A percentile compares a stretch with the other conserved stretches of the same genome.
Evolutionary conservation across 2,888 invertebrate genomes (phyloP).

Genomic region (Dicyrtoma fusca): DNA sequence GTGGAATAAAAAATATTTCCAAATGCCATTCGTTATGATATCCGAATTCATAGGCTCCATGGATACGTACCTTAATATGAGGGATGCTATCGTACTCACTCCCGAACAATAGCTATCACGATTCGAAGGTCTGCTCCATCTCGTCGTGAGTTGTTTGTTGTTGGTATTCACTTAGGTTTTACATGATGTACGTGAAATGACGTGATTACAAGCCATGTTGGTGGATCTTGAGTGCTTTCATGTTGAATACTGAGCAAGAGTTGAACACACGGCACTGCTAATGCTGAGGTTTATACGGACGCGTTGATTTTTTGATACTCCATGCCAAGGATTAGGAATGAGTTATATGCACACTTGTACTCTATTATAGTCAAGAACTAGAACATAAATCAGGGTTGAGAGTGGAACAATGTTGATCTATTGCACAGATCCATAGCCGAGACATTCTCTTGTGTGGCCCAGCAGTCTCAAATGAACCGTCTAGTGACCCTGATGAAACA

Average conservation of each 20-base stretch:
- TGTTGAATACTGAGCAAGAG: too few species aligned
- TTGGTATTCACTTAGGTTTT: too few species aligned
- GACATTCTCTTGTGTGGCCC: conserved; percentile 36
- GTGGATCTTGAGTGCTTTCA: too few species aligned
- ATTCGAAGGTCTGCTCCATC: background rate
- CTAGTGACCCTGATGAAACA: conserved; percentile 21
- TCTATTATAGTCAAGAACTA: conserved; percentile 22
- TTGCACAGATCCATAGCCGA: conserved; percentile 30
- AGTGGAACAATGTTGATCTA: conserved; percentile 33
- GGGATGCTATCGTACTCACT: too few species aligned
- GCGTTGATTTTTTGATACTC: background rate
- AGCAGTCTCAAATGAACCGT: conserved; percentile 30
- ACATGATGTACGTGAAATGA: too few species aligned
- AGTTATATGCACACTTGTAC: conserved; percentile 15
- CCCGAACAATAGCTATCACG: background rate
- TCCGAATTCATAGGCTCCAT: too few species aligned
- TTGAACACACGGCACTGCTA: too few species aligned
- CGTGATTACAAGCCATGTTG: too few species aligned
- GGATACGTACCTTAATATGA: too few species aligned
- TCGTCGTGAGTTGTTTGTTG: conserved; percentile 5
- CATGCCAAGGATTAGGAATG: background rate
- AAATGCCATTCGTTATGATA: too few species aligned
- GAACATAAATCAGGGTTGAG: conserved; percentile 34
- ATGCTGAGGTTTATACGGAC: too few species aligned
- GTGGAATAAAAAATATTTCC: too few species aligned